Base-by-base conservation (phyloP, 2,888 invertebrate species). In the Temnothorax unifasciatus region DNA sequence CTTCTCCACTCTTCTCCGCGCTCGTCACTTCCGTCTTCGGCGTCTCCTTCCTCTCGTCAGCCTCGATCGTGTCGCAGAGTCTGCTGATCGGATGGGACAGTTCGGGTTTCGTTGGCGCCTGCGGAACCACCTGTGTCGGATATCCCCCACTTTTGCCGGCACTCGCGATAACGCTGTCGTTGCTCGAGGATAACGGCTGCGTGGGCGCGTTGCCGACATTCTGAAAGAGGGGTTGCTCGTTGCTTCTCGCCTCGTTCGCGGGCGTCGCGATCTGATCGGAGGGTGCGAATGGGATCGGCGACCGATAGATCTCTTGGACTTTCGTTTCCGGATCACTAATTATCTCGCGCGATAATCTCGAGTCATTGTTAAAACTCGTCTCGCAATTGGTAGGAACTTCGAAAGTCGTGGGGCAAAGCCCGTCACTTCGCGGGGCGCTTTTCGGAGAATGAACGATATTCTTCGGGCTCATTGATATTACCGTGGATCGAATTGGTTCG, bases 11-110 rank as follows among this genome's bases (percentile, higher is more conserved):
- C 38, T 68, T 83, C 38, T 64, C 87, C 66, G 68, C 69, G 68
- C 64, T 86, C 61, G 77, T 73, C 15, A n/a, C n/a, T 13, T 85
- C 86, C 59, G 71, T 82, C 18, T 59, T 29, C 38, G 82, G 47
- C 9, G 61, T 63, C 41, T 87, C 88, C 44, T 34, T 71, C n/a
- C 86, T 88, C 15, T 87, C 86, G 63, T 73, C 84, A 15, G 77
- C 44, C 11, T 88, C 87, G 50, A 89, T 81, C 34, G 90, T 88
- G 69, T 93, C 93, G 90, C 94, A 94, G 8, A 94, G 90, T 73
- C 94, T 89, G 68, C 94, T 94, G 64, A 94, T 90, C 25, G 94
- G 94, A 83, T 91, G 92, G 4, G 94, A 93, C 57, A 94, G 84
- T 86, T 93, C 92, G 18, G 91, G 89, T 83, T 92, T 93, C 38